These are phyloP conservation scores for Neotoxoptera formosana DNA, from an alignment of 1,140 invertebrate genomes.

Conservation along the genomic window DNA sequence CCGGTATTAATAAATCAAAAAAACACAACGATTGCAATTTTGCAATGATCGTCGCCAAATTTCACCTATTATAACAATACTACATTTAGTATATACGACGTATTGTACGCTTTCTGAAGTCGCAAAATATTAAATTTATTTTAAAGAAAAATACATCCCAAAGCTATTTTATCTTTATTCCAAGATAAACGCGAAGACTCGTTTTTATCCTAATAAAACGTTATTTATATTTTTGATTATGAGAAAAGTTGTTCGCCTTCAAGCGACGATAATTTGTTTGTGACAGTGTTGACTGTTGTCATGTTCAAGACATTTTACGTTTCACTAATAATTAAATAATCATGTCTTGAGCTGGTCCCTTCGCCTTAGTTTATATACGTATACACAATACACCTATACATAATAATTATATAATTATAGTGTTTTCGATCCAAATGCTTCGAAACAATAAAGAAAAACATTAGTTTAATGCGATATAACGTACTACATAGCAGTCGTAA, in stretches of 20 bases:
- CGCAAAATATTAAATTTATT: background rate
- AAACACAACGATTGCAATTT: background rate
- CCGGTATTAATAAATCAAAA: background rate
- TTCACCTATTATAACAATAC: too few relatives aligned
- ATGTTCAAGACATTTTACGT: background rate
- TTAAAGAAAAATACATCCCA: too few relatives aligned
- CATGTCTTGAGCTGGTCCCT: background rate
- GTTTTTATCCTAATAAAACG: too few relatives aligned
- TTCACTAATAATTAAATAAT: background rate
- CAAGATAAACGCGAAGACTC: too few relatives aligned
- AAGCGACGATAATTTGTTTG: background rate
- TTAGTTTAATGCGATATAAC: constrained; percentile 1
- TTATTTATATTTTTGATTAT: background rate
- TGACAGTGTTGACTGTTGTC: background rate
- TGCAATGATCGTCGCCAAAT: background rate
- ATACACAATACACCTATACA: background rate
- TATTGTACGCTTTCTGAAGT: too few relatives aligned
- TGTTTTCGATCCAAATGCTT: background rate
- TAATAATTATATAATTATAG: background rate
- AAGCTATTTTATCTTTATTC: too few relatives aligned
- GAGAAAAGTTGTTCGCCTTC: background rate
- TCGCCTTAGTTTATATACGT: background rate
- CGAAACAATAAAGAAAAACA: background rate
- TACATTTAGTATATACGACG: too few relatives aligned
- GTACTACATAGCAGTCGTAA: background rate